Evolutionary conservation across 2,888 invertebrate genomes (phyloP).

Genomic region (Drosophila mulleri): DNA sequence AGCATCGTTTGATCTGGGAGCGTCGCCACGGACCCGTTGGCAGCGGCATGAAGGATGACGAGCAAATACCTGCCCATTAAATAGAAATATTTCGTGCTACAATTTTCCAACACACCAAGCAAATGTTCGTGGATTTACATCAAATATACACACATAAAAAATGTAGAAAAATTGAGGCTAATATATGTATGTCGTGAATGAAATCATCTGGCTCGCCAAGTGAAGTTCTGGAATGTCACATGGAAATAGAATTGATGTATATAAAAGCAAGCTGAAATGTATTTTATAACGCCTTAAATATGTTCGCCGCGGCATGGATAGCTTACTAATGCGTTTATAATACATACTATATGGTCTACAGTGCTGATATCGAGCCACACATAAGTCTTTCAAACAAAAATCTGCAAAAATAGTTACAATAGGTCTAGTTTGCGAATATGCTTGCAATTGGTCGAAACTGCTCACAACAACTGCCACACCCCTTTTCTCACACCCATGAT

Average conservation of each 20-base stretch:
- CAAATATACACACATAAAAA: slow-evolving; percentile 35
- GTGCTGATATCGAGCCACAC: not conserved
- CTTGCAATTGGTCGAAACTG: too few relatives aligned
- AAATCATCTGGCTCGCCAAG: not conserved
- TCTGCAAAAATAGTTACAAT: not conserved
- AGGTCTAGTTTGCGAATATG: not conserved
- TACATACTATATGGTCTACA: not conserved
- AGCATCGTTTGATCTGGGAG: slow-evolving; percentile 99
- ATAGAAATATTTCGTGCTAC: not conserved
- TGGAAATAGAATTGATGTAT: not conserved
- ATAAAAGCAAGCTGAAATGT: not conserved
- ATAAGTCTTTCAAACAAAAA: not conserved
- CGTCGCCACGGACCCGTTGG: slow-evolving; percentile 94
- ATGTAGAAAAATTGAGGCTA: slow-evolving; percentile 19
- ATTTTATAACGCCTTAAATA: not conserved
- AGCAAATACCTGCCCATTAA: slow-evolving; percentile 61
- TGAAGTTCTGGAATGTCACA: not conserved
- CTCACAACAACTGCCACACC: not conserved
- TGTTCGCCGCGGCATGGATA: not conserved
- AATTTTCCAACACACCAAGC: slow-evolving; percentile 11
- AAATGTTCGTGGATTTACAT: slow-evolving; percentile 50
- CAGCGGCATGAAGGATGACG: slow-evolving; percentile 86
- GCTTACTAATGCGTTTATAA: too few relatives aligned
- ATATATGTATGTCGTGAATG: not conserved
- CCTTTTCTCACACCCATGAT: not conserved